Percentiles rank a stretch among this genome's conserved stretches.
Conservation (phyloP, 2,888 invertebrate genomes). For the Nephrocerus scutellatus region DNA sequence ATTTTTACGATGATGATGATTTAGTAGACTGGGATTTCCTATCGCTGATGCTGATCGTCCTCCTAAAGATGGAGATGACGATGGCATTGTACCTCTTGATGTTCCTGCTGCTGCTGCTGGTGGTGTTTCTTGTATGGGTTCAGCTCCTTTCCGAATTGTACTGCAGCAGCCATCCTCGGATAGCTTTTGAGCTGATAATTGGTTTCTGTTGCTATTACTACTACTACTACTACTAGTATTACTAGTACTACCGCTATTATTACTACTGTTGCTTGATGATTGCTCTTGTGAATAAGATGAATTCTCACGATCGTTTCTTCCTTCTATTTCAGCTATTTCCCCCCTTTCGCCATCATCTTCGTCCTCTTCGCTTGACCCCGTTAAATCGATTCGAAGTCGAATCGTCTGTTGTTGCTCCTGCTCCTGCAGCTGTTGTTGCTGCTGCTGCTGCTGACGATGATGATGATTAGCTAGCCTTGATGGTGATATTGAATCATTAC, state of each 20-base stretch:
- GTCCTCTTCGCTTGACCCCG: conserved; percentile 15
- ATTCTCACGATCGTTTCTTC: too few species aligned
- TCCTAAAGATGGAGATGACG: too few species aligned
- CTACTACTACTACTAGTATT: conserved; percentile 12
- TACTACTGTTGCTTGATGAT: conserved; percentile 13
- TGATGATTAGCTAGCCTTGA: too few species aligned
- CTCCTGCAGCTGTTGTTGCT: conserved; percentile 2
- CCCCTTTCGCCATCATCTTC: conserved; percentile 16
- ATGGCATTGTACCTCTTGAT: too few species aligned
- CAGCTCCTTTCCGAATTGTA: too few species aligned
- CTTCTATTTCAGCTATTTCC: conserved; percentile 1
- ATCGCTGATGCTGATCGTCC: too few species aligned
- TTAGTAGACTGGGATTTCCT: too few species aligned
- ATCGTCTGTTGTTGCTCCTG: conserved; percentile 8
- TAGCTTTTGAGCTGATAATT: too few species aligned
- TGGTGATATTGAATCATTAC: conserved; percentile 6
- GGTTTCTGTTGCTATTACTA: conserved; percentile 11
- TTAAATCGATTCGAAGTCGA: conserved; percentile 4
- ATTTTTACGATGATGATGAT: too few species aligned
- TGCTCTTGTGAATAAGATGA: conserved; percentile 23
- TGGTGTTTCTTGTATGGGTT: too few species aligned
- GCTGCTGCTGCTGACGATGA: conserved; percentile 8
- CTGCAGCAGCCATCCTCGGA: too few species aligned
- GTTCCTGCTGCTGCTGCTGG: too few species aligned
- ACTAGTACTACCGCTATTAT: conserved; percentile 8